Percentiles rank a stretch among this genome's conserved stretches.
These are phyloP conservation scores for Climacteris rufus DNA, from an alignment of 2,113 vertebrate species.

Conservation along the genomic window DNA sequence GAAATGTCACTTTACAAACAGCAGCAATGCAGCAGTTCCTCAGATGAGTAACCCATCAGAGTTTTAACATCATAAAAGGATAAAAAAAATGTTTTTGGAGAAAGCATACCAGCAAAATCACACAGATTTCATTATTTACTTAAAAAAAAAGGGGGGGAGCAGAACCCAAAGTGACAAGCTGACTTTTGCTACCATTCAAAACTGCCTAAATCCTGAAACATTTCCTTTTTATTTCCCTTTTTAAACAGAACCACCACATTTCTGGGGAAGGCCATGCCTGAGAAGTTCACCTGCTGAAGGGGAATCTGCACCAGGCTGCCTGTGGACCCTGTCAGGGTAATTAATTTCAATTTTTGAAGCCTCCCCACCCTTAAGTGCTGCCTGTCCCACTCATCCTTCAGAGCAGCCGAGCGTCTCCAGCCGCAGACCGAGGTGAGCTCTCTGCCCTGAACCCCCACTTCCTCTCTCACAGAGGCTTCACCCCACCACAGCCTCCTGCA, in stretches of 20 bases:
- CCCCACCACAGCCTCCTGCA: not conserved
- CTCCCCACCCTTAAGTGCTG: not conserved
- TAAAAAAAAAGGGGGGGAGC: not conserved
- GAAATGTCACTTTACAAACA: not conserved
- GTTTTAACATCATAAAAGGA: not conserved
- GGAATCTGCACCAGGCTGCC: not conserved
- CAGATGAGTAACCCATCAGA: not conserved
- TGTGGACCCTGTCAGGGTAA: not conserved
- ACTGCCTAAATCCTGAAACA: not conserved
- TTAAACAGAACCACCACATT: fast-evolving
- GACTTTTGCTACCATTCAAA: not conserved
- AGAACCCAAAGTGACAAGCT: not conserved
- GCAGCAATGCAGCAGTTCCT: not conserved
- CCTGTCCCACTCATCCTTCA: not conserved
- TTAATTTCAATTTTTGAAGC: not conserved
- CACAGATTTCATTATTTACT: not conserved
- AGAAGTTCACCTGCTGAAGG: not conserved
- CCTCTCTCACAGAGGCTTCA: not conserved
- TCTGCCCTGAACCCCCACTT: not conserved
- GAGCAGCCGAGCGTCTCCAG: fast-evolving
- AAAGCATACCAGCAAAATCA: not conserved
- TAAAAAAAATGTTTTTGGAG: not conserved
- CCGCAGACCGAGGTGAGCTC: not conserved
- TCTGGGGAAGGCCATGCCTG: fast-evolving
- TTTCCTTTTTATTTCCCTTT: not conserved